Percentiles rank a stretch among this genome's conserved stretches.
Conservation (phyloP, 2,888 invertebrate species). For the Ectobius pallidus region DNA sequence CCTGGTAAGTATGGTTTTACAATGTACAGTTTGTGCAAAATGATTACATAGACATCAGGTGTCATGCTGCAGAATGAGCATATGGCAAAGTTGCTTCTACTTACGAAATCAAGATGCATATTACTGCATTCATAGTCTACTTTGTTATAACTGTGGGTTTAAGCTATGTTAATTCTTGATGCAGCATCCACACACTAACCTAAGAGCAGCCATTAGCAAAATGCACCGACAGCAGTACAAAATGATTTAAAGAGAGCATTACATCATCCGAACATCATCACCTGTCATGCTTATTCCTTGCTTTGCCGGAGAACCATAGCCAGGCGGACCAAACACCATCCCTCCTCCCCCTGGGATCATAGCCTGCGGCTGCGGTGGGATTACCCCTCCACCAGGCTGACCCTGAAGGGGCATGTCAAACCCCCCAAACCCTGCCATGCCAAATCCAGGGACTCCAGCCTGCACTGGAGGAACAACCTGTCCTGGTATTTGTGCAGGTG, state of each 20-base stretch:
- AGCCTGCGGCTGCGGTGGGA: slow-evolving; percentile 18
- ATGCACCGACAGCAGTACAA: too few relatives aligned
- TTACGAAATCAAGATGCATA: neutral
- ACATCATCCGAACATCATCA: slow-evolving; percentile 49
- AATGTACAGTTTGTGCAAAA: too few relatives aligned
- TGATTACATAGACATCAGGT: too few relatives aligned
- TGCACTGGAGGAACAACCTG: slow-evolving; percentile 25
- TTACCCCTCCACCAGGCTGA: slow-evolving; percentile 23
- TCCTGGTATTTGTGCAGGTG: slow-evolving; percentile 30
- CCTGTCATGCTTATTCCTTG: slow-evolving; percentile 56
- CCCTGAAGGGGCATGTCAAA: slow-evolving; percentile 47
- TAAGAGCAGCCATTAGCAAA: slow-evolving; percentile 13
- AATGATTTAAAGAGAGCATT: too few relatives aligned
- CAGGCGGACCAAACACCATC: slow-evolving; percentile 50
- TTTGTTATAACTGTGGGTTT: too few relatives aligned
- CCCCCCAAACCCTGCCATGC: slow-evolving; percentile 48
- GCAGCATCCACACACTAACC: slow-evolving; percentile 9
- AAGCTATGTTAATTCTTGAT: too few relatives aligned
- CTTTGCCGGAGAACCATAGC: slow-evolving; percentile 58
- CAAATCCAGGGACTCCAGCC: slow-evolving; percentile 27
- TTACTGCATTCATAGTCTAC: neutral
- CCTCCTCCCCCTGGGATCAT: slow-evolving; percentile 45
- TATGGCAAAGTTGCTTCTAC: too few relatives aligned
- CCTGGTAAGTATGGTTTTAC: too few relatives aligned
- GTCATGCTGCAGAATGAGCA: too few relatives aligned